phyloP scores from a whole-genome alignment of 2,888 invertebrate species.

The Timema cristinae region DNA sequence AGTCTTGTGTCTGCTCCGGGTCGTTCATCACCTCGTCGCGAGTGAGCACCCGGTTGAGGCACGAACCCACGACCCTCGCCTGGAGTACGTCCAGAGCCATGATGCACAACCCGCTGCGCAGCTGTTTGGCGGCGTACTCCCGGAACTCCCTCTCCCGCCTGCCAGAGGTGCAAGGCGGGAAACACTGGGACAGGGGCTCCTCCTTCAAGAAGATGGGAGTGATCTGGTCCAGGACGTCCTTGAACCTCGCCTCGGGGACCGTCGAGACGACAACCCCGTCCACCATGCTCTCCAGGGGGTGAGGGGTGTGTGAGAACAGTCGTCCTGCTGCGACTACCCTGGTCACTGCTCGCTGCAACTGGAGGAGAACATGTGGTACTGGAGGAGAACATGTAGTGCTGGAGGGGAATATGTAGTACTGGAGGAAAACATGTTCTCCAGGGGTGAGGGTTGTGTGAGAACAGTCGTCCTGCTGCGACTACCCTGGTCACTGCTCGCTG shows the following conservation, averaged over 20 bases:
- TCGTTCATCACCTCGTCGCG: conserved; percentile 5
- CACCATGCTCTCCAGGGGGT: no score
- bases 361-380: neutral
- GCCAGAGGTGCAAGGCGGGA: conserved; percentile 25
- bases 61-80: conserved; percentile 22
- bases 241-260: conserved; percentile 12
- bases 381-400: no score
- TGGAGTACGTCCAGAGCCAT: conserved; percentile 20
- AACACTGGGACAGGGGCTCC: conserved; percentile 25
- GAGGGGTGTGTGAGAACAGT: no score
- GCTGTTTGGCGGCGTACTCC: conserved; percentile 19
- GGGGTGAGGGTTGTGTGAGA: no score
- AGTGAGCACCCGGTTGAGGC: conserved; percentile 21
- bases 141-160: conserved; percentile 23
- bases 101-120: conserved; percentile 25
- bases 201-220: conserved; percentile 27
- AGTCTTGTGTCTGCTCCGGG: neutral
- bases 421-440: no score
- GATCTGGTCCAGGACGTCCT: conserved; percentile 26
- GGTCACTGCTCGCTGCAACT: neutral
- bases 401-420: no score
- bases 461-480: no score
- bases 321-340: no score
- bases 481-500: neutral
- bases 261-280: neutral